phyloP scores from a whole-genome alignment of 2,888 invertebrate species.

The Zelleria hepariella region DNA sequence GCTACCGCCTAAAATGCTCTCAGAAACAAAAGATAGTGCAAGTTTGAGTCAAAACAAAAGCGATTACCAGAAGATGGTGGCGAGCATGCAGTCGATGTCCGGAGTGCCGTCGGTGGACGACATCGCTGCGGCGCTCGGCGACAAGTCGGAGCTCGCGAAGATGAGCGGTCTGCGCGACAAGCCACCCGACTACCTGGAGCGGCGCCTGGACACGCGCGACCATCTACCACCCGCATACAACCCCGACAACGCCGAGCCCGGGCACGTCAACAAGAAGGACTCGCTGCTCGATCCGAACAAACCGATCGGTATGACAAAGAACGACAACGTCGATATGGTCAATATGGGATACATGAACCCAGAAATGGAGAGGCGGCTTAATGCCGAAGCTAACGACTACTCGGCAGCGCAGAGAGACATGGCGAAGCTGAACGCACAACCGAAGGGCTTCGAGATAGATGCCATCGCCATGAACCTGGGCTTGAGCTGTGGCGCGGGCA shows the following conservation, averaged over 20 bases:
- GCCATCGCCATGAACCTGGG: constrained; percentile 59
- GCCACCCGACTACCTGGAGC: constrained; percentile 26
- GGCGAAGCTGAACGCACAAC: constrained; percentile 30
- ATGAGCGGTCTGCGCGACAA: constrained; percentile 43
- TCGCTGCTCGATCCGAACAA: constrained; percentile 27
- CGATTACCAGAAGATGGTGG: constrained; percentile 37
- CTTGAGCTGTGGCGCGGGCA: constrained; percentile 42
- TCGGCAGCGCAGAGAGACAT: constrained; percentile 33
- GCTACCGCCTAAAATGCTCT: constrained; percentile 31
- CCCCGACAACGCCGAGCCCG: background rate
- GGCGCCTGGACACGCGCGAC: constrained; percentile 31
- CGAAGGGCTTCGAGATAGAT: constrained; percentile 53
- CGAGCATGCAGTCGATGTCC: constrained; percentile 26
- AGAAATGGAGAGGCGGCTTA: constrained; percentile 41
- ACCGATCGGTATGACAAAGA: constrained; percentile 32
- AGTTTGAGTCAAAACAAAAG: constrained; percentile 26
- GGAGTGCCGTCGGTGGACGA: constrained; percentile 46
- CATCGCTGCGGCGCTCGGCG: constrained; percentile 51
- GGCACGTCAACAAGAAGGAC: constrained; percentile 19
- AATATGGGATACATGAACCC: constrained; percentile 64
- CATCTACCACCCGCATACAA: constrained; percentile 17
- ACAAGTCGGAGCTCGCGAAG: constrained; percentile 53
- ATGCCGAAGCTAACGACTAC: constrained; percentile 24
- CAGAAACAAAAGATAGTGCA: constrained; percentile 32
- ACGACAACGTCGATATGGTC: constrained; percentile 60